Evolutionary conservation across 2,888 invertebrate genomes (phyloP).

Genomic region (Tridacna crocea): DNA sequence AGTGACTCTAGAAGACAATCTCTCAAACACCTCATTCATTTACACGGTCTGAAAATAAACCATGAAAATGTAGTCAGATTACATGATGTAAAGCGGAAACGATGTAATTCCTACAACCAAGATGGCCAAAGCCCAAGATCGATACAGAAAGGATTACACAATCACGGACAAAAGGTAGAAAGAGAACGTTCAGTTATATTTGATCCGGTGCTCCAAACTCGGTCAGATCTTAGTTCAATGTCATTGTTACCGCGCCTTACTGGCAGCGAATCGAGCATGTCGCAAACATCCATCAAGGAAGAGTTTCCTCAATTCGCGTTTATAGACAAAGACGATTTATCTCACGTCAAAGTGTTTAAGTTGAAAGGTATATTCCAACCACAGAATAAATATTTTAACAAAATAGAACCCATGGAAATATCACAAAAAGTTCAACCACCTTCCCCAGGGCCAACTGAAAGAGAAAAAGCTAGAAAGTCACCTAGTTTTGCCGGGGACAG

Average conservation of each 20-base stretch:
- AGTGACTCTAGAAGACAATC: slow-evolving; percentile 58
- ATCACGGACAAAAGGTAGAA: slow-evolving; percentile 56
- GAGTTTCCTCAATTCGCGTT: slow-evolving; percentile 51
- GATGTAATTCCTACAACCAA: slow-evolving; percentile 57
- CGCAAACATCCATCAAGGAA: slow-evolving; percentile 14
- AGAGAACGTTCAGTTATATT: slow-evolving; percentile 61
- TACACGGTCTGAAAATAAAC: slow-evolving; percentile 47
- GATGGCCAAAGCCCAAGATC: slow-evolving; percentile 59
- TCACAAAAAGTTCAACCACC: slow-evolving; percentile 28
- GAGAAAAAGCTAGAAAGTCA: slow-evolving; percentile 28
- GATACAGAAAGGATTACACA: slow-evolving; percentile 30
- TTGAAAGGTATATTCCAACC: slow-evolving; percentile 66
- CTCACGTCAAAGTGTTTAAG: slow-evolving; percentile 68
- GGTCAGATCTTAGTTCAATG: slow-evolving; percentile 56
- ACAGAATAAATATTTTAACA: slow-evolving; percentile 66
- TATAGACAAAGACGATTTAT: slow-evolving; percentile 67
- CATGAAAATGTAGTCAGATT: slow-evolving; percentile 49
- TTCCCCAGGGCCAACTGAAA: background rate
- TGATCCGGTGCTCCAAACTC: slow-evolving; percentile 52
- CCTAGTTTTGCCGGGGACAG: slow-evolving; percentile 41
- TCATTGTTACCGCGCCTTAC: slow-evolving; percentile 41
- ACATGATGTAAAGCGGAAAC: slow-evolving; percentile 59
- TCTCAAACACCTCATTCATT: slow-evolving; percentile 61
- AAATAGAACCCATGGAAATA: slow-evolving; percentile 51
- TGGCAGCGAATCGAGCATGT: slow-evolving; percentile 27